Evolutionary conservation across 2,113 vertebrate species (phyloP), one percentile per base, ranked within the genome.

Genomic region (Salvator merianae): DNA sequence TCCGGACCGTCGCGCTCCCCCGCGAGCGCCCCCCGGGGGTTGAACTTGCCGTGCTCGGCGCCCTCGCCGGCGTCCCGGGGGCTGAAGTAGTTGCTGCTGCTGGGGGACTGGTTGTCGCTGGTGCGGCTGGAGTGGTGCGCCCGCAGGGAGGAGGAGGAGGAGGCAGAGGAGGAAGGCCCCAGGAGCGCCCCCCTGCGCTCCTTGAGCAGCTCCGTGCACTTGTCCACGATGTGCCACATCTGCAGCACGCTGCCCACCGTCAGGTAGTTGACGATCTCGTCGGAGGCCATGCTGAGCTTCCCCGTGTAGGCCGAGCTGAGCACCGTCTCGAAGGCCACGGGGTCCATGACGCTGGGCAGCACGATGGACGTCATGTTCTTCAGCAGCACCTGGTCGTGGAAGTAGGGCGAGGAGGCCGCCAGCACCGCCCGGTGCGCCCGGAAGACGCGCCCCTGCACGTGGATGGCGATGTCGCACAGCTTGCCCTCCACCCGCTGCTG

Each of bases 221-320:
- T 98, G 90, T 99, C 98, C 92, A 99, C 98, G 2, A 99, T 98
- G 94, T 99, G 98, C 98, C 98, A 99, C 98, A 99, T 99, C 92
- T 99, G 98, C 40, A 99, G 97, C 80, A 98, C 97, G 73, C 98
- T 99, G 28, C 97, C 98, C 91, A 99, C 98, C 0, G 98, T 99
- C 82, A 98, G 95, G 93, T 98, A 98, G 95, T 98, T 98, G 84
- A 99, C 98, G 32, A 99, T 97, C 90, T 99, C 98, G 0, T 97
- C 97, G 0, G 97, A 95, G 0, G 97, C 96, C 96, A 99, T 98
- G 78, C 93, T 95, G 2, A 99, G 96, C 84, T 96, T 96, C 0
- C 98, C 98, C 0, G 98, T 98, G 95, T 99, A 99, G 30, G 97
- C 98, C 0, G 97, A 97, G 62, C 96, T 96, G 86, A 99, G 89